These are phyloP conservation scores for Campoplex nolae DNA, from an alignment of 2,888 invertebrate species.

Conservation along the genomic window DNA sequence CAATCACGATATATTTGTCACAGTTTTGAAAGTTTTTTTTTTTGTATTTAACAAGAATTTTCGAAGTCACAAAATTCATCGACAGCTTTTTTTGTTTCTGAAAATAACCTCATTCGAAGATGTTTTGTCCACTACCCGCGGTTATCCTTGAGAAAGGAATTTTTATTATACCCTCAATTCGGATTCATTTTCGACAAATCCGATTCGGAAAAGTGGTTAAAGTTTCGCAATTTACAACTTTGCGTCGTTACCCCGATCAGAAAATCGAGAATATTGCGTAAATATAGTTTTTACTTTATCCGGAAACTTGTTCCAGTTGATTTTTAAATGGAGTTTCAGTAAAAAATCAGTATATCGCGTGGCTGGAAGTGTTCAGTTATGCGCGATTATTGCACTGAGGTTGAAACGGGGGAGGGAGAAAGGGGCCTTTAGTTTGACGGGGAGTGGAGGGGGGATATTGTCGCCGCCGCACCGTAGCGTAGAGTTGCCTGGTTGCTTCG, in stretches of 20 bases:
- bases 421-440: not conserved
- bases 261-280: not conserved
- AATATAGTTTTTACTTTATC: not conserved
- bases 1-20: not conserved
- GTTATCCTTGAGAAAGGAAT: not conserved
- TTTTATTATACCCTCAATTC: not conserved
- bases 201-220: not conserved
- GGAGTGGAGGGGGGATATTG: not conserved
- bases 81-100: not conserved
- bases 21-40: too few species aligned
- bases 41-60: not conserved
- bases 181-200: not conserved
- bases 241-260: not conserved
- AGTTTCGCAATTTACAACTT: not conserved
- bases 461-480: not conserved
- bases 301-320: conserved; percentile 1
- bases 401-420: not conserved
- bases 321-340: not conserved
- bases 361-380: not conserved
- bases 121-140: not conserved
- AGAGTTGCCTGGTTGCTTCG: not conserved
- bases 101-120: not conserved
- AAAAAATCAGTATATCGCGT: conserved; percentile 15
- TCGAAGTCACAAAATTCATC: not conserved
- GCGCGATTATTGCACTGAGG: not conserved